A percentile compares a stretch with the other conserved stretches of the same genome.
Evolutionary conservation across 35 echinoderm and acorn worm species (phyloP).

Genomic region (Ophiothrix spiculata): DNA sequence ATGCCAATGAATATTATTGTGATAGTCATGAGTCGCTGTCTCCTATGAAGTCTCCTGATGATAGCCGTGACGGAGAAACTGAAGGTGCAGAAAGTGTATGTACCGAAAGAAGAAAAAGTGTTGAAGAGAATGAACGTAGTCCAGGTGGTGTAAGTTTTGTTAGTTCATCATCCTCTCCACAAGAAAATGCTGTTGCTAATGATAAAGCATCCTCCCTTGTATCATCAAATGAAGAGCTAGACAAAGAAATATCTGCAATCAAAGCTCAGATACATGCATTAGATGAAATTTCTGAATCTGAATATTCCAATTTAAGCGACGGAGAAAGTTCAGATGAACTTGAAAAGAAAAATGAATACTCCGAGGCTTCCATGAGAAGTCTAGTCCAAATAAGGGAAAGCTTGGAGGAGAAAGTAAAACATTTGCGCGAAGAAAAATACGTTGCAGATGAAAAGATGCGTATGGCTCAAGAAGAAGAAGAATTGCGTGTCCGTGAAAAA

Average conservation of each 20-base stretch:
- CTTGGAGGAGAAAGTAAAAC: constrained; percentile 72
- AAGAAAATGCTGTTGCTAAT: not conserved
- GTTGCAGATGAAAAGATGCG: constrained; percentile 81
- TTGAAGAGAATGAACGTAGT: not conserved
- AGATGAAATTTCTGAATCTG: constrained; percentile 38
- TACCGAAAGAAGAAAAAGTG: not conserved
- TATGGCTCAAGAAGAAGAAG: constrained; percentile 74
- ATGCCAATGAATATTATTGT: constrained; percentile 34
- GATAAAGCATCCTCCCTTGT: constrained; percentile 16
- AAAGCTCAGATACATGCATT: constrained; percentile 25
- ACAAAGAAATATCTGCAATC: constrained; percentile 12
- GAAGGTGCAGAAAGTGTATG: not conserved
- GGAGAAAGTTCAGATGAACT: constrained; percentile 3
- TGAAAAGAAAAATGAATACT: not conserved
- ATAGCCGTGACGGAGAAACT: not conserved
- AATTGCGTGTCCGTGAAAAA: constrained; percentile 55
- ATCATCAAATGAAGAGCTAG: constrained; percentile 15
- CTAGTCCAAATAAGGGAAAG: constrained; percentile 65
- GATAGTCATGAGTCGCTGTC: not conserved
- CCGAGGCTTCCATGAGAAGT: constrained; percentile 9
- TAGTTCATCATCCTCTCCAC: not conserved
- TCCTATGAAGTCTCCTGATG: not conserved
- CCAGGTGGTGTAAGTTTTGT: not conserved
- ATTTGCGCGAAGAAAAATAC: constrained; percentile 61
- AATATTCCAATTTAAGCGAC: constrained; percentile 22